Conservation (phyloP, 2,888 invertebrate species). For the Eupithecia subumbrata region DNA sequence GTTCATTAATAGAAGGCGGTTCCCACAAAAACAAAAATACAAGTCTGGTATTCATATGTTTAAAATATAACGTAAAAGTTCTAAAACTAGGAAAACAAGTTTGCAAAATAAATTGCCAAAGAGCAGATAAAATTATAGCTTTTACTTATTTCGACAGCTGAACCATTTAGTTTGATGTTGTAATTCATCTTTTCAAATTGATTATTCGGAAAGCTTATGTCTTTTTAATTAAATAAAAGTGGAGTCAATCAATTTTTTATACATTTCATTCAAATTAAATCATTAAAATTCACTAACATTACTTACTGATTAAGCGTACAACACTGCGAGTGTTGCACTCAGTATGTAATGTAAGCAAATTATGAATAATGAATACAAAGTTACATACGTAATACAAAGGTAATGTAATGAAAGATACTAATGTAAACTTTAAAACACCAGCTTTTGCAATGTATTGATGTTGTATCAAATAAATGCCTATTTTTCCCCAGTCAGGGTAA, state of each 20-base stretch:
- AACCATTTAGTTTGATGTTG: slow-evolving; percentile 31
- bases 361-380: too few species aligned
- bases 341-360: too few species aligned
- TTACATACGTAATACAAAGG: too few species aligned
- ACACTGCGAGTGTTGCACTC: too few species aligned
- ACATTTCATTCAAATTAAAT: neutral
- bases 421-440: too few species aligned
- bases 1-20: slow-evolving; percentile 43
- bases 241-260: slow-evolving; percentile 7
- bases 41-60: slow-evolving; percentile 19
- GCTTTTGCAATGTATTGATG: too few species aligned
- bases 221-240: slow-evolving; percentile 18
- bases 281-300: neutral
- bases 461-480: too few species aligned
- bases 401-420: too few species aligned
- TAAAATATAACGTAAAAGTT: slow-evolving; percentile 9
- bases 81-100: slow-evolving; percentile 31
- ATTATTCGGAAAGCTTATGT: slow-evolving; percentile 26
- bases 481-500: neutral
- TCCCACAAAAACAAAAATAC: slow-evolving; percentile 23
- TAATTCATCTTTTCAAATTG: slow-evolving; percentile 34
- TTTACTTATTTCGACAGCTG: slow-evolving; percentile 29
- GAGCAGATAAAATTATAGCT: slow-evolving; percentile 21
- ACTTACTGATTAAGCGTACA: neutral
- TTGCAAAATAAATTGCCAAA: slow-evolving; percentile 33